Evolutionary conservation across 2,797 vertebrate genomes (phyloP).

Genomic region (Octomys mimax): DNA sequence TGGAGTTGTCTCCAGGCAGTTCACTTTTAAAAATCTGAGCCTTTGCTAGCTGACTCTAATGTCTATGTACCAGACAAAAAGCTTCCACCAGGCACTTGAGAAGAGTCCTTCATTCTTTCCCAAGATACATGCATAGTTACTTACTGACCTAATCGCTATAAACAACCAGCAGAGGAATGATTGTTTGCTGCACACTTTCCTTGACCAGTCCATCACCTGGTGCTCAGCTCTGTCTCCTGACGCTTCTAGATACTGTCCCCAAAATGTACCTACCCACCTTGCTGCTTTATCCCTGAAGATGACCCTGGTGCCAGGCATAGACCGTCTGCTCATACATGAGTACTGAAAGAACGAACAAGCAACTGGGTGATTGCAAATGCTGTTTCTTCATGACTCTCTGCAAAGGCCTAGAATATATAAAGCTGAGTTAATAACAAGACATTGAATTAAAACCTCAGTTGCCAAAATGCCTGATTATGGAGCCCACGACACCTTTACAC

Average conservation of each 20-base stretch:
- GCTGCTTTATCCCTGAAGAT: neutral
- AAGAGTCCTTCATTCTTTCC: neutral
- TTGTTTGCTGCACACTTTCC: neutral
- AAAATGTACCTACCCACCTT: neutral
- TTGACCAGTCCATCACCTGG: neutral
- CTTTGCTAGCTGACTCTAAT: neutral
- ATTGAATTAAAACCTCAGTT: neutral
- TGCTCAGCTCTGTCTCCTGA: neutral
- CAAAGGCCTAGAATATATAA: neutral
- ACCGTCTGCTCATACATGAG: constrained; percentile 13
- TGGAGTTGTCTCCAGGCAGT: neutral
- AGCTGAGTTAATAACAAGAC: neutral
- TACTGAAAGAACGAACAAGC: constrained; percentile 1
- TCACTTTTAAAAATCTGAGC: neutral
- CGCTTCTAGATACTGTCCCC: neutral
- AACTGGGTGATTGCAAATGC: neutral
- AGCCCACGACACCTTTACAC: neutral
- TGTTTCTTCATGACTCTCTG: neutral
- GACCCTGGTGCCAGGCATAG: neutral
- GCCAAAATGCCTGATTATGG: neutral
- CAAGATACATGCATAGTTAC: neutral
- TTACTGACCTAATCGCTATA: neutral
- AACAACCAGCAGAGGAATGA: neutral
- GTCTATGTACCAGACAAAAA: neutral
- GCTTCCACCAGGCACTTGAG: neutral